Evolutionary conservation across 2,888 invertebrate species (phyloP), one percentile per base, ranked within the genome.

Genomic region (Eupithecia tripunctaria): DNA sequence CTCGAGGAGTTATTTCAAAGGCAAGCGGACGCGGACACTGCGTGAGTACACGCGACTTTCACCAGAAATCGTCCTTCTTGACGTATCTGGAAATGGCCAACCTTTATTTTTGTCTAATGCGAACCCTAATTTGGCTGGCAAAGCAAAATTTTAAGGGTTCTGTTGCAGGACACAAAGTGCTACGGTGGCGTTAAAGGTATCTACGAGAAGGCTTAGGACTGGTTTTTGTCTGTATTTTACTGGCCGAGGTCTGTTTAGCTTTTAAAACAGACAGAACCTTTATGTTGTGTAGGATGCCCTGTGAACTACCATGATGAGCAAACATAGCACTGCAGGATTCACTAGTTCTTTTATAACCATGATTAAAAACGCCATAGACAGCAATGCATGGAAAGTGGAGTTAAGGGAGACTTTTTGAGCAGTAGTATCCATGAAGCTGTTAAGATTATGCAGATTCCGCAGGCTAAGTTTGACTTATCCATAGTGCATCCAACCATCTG

Each of bases 1-100:
- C 95, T 99, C 74, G 98, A 98, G 94, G 98, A 98, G 91, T 95
- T 99, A 82, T 98, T 99, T 95, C 97, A 98, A 91, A 95, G 98
- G 51, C 98, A 98, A 88, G 96, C 97, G 76, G 96, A 96, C 75
- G 93, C 95, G 38, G 95, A 95, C 56, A 84, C 88, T 69, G 80
- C 79, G 89, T 88, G 59, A 76, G 85, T 82, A 80, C 5, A 64
- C 38, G 32, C 21, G 5, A 25, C 12, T 21, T 15, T 60, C 29
- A 29, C 18, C 27, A 29, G 15, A 60, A 18, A 56, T 12, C 12
- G 25, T 56, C 21, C 21, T 56, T 12, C 21, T 21, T 21, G 21
- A 5, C 56, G 14, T 56, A 25, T 12, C 56, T 5, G 12, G 25
- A 3, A 21, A 56, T 25, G 25, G 56, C 21, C 10, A 51, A 51